phyloP scores from a whole-genome alignment of 2,113 vertebrate genomes.

The Amblyopsis rosae region DNA sequence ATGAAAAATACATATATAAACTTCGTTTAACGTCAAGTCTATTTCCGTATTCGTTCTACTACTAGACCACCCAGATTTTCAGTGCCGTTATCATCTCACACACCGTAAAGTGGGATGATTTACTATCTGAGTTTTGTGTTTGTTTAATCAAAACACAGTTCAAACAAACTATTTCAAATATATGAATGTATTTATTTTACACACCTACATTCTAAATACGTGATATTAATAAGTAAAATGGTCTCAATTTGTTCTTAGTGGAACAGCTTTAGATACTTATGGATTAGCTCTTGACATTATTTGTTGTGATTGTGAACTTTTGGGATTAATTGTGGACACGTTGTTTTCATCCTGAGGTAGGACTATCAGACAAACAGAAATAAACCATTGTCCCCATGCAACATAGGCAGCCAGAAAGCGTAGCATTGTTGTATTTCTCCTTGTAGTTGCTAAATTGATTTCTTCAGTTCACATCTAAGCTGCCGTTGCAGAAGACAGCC shows the following conservation, averaged over 20 bases:
- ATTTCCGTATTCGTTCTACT: neutral
- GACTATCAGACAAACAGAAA: too few relatives aligned
- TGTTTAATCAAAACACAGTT: slow-evolving; percentile 5
- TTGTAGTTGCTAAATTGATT: neutral
- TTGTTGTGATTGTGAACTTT: neutral
- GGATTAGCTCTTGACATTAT: too few relatives aligned
- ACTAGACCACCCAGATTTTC: neutral
- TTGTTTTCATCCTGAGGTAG: too few relatives aligned
- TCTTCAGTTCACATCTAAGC: neutral
- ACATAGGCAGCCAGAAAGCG: too few relatives aligned
- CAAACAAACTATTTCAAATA: too few relatives aligned
- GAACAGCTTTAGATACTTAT: neutral
- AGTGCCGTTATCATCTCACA: slow-evolving; percentile 15
- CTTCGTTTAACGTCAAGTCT: neutral
- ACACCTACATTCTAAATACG: neutral
- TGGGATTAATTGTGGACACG: too few relatives aligned
- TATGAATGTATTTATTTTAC: neutral
- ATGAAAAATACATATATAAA: neutral
- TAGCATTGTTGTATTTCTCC: too few relatives aligned
- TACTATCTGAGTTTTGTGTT: neutral
- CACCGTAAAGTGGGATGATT: too few relatives aligned
- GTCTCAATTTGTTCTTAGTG: neutral
- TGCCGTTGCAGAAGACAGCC: slow-evolving; percentile 13
- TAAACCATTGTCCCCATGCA: too few relatives aligned
- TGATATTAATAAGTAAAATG: too few relatives aligned